Base-by-base conservation (phyloP, 2,888 invertebrate species). In the Papilio protenor region DNA sequence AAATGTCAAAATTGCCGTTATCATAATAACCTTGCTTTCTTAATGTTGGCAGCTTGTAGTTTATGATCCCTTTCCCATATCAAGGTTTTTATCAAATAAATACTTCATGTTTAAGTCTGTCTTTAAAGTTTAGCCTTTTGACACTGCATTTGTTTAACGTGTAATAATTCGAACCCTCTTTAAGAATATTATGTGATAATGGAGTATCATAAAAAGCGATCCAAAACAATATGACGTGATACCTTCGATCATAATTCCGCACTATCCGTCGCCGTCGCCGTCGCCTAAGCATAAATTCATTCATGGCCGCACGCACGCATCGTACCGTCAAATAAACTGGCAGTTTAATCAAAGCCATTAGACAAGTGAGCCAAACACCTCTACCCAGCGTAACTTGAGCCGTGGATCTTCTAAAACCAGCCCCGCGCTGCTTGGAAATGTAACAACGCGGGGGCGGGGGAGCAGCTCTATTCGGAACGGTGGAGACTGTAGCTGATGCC, bases 321-420 rank as follows among this genome's bases (percentile, higher is more conserved):
- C 93, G 90, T 92, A 94, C 91, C 93, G 93, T 93, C 93, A 93
- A 94, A 94, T 93, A 94, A 94, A 94, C 94, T 94, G 94, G 93
- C 94, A 94, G 94, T 94, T 93, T 94, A 94, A 94, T 94, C 94
- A 94, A 94, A 94, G 90, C 92, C 92, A 94, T 94, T 94, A 94
- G 94, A 94, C 93, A 93, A 93, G 92, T 94, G 94, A 94, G 92
- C 93, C 93, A 92, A 92, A 92, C 90, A 90, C 88, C 92, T 87
- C 86, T 84, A 83, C 84, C 92, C 91, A 87, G 79, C 77, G 23
- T 86, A 87, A 81, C 80, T 47, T 86, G 94, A 88, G 81, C 91
- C 86, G 87, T 88, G 88, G 87, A 85, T 83, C 84, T 83, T 84
- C 84, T 85, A 84, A 80, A 81, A 74, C 76, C 77, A 77, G 80